Evolutionary conservation across 2,797 vertebrate genomes (phyloP).

Genomic region (Silurus lanzhouensis): DNA sequence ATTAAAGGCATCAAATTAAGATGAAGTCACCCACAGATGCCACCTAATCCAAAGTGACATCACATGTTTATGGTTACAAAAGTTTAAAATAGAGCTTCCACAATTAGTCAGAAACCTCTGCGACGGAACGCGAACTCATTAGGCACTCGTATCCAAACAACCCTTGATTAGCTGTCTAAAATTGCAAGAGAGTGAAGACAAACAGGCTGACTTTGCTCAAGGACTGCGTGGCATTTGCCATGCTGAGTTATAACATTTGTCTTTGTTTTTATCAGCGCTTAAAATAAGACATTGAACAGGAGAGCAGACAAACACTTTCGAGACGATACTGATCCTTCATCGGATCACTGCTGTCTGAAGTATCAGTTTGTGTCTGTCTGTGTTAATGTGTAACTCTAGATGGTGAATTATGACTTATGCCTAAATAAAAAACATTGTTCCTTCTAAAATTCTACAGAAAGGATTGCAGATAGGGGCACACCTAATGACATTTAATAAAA

Average conservation of each 20-base stretch:
- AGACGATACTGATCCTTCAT: slow-evolving; percentile 3
- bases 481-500: background rate
- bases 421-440: background rate
- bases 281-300: slow-evolving; percentile 6
- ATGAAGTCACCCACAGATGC: slow-evolving; percentile 4
- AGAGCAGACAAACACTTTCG: background rate
- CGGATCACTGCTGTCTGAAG: slow-evolving; percentile 12
- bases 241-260: background rate
- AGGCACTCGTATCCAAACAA: background rate
- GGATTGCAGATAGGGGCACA: background rate
- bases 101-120: slow-evolving; percentile 15
- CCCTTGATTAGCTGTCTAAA: background rate
- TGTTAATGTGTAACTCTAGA: background rate
- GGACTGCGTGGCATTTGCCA: background rate
- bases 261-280: background rate
- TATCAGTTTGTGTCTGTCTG: background rate
- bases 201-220: slow-evolving; percentile 2
- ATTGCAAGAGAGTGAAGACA: background rate
- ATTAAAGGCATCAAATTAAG: background rate
- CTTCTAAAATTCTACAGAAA: background rate
- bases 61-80: slow-evolving; percentile 6
- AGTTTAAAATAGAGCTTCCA: slow-evolving; percentile 18
- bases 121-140: slow-evolving; percentile 3
- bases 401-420: background rate
- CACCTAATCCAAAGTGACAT: slow-evolving; percentile 1